These are phyloP conservation scores for Drosophila parabipectinata DNA, from an alignment of 1,140 invertebrate genomes.

Conservation along the genomic window DNA sequence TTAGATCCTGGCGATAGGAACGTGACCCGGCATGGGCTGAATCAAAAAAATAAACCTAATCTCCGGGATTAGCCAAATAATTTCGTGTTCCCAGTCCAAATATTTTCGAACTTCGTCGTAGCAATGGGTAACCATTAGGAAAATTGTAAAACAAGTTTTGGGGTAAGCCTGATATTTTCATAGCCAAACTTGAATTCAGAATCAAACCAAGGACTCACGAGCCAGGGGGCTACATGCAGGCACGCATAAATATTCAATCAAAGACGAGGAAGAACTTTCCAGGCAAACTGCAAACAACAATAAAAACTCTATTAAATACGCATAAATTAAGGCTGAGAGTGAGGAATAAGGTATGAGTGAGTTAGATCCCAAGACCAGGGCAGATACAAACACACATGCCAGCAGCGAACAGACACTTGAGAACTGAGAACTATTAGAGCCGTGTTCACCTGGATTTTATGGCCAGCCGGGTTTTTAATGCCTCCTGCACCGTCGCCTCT, in stretches of 20 bases:
- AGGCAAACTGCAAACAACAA: slow-evolving; percentile 75
- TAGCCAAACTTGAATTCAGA: slow-evolving; percentile 44
- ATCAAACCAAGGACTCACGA: slow-evolving; percentile 22
- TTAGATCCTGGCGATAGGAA: slow-evolving; percentile 44
- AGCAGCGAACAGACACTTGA: slow-evolving; percentile 38
- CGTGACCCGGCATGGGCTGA: slow-evolving; percentile 32
- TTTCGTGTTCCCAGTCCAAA: slow-evolving; percentile 1
- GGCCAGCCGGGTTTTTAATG: slow-evolving; percentile 63
- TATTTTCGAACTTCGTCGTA: slow-evolving; percentile 14
- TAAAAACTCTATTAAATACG: slow-evolving; percentile 82
- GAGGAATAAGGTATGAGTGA: slow-evolving; percentile 2
- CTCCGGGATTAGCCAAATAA: slow-evolving; percentile 35
- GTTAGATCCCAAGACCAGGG: neutral
- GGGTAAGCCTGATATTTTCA: slow-evolving; percentile 42
- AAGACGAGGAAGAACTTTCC: slow-evolving; percentile 61
- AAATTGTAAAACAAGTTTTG: slow-evolving; percentile 58
- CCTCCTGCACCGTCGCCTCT: slow-evolving; percentile 15
- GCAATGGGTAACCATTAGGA: slow-evolving; percentile 37
- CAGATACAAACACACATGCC: neutral
- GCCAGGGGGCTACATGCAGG: slow-evolving; percentile 8
- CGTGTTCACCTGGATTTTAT: slow-evolving; percentile 62
- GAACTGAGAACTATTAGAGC: slow-evolving; percentile 43
- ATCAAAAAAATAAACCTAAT: slow-evolving; percentile 19
- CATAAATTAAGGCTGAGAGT: slow-evolving; percentile 66
- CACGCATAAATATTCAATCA: slow-evolving; percentile 77